phyloP scores from a whole-genome alignment of 2,888 invertebrate genomes.

The Aleiodes leptofemur region DNA sequence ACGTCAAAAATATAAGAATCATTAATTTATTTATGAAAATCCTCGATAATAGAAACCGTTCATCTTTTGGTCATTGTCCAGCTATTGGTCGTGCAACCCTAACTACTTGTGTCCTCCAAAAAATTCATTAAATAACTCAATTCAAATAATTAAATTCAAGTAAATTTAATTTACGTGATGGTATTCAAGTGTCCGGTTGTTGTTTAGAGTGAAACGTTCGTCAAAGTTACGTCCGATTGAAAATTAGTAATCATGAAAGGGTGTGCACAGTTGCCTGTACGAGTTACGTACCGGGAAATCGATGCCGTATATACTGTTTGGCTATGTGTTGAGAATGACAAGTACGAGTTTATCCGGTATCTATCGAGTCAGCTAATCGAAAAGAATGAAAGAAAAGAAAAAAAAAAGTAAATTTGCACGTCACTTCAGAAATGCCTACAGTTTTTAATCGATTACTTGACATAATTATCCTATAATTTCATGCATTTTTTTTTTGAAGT shows the following conservation, averaged over 20 bases:
- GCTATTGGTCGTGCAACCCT: no score
- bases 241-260: slow-evolving; percentile 40
- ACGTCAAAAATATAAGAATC: no score
- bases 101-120: background rate
- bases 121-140: background rate
- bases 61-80: no score
- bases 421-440: background rate
- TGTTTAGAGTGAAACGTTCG: slow-evolving; percentile 38
- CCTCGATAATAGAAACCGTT: no score
- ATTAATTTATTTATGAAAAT: no score
- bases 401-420: background rate
- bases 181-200: slow-evolving; percentile 42
- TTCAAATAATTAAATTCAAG: slow-evolving; percentile 15
- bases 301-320: slow-evolving; percentile 37
- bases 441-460: background rate
- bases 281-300: slow-evolving; percentile 56
- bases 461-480: background rate
- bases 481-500: background rate
- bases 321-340: slow-evolving; percentile 33
- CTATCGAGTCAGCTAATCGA: background rate
- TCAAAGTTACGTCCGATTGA: slow-evolving; percentile 38
- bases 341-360: slow-evolving; percentile 38
- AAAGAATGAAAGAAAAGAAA: background rate
- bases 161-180: slow-evolving; percentile 29
- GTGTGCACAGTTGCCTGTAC: slow-evolving; percentile 34